These are phyloP conservation scores for Patiria miniata DNA, from an alignment of 35 echinoderm and acorn worm genomes.

Conservation along the genomic window DNA sequence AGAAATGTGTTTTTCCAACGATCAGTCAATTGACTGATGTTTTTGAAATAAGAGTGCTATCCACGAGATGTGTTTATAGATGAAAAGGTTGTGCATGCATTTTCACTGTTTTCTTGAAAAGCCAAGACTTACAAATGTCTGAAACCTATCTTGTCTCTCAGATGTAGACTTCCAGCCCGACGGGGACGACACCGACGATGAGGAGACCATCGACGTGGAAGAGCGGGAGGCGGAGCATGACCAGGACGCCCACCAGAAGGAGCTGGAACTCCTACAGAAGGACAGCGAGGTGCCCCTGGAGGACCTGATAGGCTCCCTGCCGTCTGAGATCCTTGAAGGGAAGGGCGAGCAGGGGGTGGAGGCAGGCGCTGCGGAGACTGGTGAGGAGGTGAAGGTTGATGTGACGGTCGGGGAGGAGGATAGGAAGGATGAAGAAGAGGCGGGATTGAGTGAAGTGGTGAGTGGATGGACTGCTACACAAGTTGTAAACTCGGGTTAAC, in stretches of 20 bases:
- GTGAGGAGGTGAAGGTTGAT: not conserved
- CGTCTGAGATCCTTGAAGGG: conserved; percentile 64
- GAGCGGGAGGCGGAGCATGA: conserved; percentile 72
- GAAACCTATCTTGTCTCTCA: not conserved
- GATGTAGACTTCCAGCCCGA: conserved; percentile 86
- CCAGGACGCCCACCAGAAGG: conserved; percentile 60
- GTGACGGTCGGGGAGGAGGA: conserved; percentile 5
- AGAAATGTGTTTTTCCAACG: too few species aligned
- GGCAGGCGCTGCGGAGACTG: conserved; percentile 19
- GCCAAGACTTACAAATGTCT: not conserved
- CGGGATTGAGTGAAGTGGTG: conserved; percentile 67
- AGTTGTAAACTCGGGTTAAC: too few species aligned
- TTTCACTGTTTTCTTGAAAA: too few species aligned
- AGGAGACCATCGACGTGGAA: conserved; percentile 94
- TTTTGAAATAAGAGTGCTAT: too few species aligned
- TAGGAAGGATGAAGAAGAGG: conserved; percentile 20
- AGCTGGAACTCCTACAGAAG: conserved; percentile 87
- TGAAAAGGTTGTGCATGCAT: too few species aligned
- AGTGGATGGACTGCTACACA: conserved; percentile 4
- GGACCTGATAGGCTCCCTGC: conserved; percentile 78
- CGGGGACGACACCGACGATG: conserved; percentile 84
- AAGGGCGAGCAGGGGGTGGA: not conserved
- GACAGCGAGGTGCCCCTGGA: conserved; percentile 93
- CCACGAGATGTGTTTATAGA: too few species aligned
- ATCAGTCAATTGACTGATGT: too few species aligned